Conservation (phyloP, 2,113 vertebrate species). For the Gambusia holbrooki region DNA sequence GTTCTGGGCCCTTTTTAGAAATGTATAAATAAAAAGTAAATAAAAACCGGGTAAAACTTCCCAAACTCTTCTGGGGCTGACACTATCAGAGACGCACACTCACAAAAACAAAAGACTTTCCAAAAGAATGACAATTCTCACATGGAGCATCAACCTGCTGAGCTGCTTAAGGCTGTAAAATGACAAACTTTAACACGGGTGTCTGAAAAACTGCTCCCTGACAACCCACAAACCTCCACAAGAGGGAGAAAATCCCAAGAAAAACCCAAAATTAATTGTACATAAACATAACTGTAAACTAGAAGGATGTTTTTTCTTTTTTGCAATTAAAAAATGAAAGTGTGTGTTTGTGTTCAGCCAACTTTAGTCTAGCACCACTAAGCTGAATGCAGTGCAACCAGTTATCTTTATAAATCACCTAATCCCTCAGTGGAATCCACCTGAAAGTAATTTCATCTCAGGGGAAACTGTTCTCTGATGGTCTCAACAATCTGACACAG, state of each 20-base stretch:
- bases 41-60: slow-evolving; percentile 47
- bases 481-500: not conserved
- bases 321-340: not conserved
- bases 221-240: slow-evolving; percentile 24
- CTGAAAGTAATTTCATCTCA: not conserved
- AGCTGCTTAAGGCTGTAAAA: slow-evolving; percentile 24
- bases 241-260: not conserved
- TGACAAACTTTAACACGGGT: slow-evolving; percentile 9
- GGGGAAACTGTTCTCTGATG: not conserved
- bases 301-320: not conserved
- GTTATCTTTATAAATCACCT: not conserved
- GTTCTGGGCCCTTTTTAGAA: slow-evolving; percentile 34
- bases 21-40: slow-evolving; percentile 51
- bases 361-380: not conserved
- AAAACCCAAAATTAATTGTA: not conserved
- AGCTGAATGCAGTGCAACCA: not conserved
- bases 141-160: slow-evolving; percentile 23
- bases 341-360: not conserved
- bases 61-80: slow-evolving; percentile 6
- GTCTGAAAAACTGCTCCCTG: slow-evolving; percentile 8
- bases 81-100: not conserved
- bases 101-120: slow-evolving; percentile 16
- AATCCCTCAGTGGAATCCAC: not conserved
- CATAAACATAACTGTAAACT: not conserved
- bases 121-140: slow-evolving; percentile 19